These are phyloP conservation scores for Cyprinus carpio DNA, from an alignment of 2,113 vertebrate species.

Conservation along the genomic window DNA sequence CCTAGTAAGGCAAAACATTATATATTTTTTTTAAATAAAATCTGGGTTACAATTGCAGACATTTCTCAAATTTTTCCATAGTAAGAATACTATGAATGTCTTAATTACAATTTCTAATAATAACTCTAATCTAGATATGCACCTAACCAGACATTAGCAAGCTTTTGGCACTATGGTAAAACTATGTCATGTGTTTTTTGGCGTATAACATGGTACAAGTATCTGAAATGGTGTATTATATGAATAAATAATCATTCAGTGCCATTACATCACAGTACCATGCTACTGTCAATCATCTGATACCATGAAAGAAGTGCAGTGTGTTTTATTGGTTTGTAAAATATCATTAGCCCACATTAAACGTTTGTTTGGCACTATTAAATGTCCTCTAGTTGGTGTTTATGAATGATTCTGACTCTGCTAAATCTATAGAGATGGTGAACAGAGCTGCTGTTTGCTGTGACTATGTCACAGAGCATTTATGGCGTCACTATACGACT, in stretches of 20 bases:
- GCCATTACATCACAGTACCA: neutral
- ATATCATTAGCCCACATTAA: neutral
- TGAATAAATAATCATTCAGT: neutral
- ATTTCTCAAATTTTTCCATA: no score
- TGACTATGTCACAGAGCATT: neutral
- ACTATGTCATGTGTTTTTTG: neutral
- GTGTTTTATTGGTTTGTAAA: neutral
- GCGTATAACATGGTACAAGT: neutral
- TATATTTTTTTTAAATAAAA: no score
- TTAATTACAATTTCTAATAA: no score
- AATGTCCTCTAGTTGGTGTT: neutral
- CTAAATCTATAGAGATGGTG: neutral
- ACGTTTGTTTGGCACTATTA: neutral
- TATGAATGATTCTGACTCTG: neutral
- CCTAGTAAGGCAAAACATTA: no score
- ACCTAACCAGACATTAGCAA: neutral
- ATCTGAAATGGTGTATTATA: neutral
- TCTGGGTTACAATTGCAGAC: no score
- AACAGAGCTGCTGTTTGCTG: conserved; percentile 10
- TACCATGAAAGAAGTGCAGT: neutral
- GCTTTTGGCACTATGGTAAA: neutral
- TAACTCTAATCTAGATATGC: neutral
- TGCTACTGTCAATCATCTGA: neutral
- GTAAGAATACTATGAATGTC: no score
- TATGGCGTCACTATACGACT: conserved; percentile 1